Base-by-base conservation (phyloP, 2,888 invertebrate genomes). In the Sceliomorpha sp. region DNA sequence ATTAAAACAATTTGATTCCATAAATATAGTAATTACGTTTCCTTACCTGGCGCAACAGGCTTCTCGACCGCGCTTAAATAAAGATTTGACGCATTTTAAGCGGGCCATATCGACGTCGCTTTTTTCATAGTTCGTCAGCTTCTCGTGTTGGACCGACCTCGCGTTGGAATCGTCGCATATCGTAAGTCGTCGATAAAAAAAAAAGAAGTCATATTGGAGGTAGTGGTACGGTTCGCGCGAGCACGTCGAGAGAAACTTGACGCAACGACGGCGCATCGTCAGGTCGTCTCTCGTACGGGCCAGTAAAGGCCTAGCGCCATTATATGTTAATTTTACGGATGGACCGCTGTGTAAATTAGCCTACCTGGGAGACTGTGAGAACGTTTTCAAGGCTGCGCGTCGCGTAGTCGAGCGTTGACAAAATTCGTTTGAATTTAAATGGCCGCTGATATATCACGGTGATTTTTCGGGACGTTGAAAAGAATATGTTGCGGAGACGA, bases 251-350 rank as follows among this genome's bases (percentile, higher is more conserved):
- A 37, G 51, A 51, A 58, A 58, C 36, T 66, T 66, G 64, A 50
- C 24, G 48, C 58, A 50, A 73, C 48, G 56, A 53, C 20, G 20
- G 3, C 20, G 5, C 20, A n/a, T 20, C 20, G 20, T 20, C n/a
- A 5, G 20, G 20, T 20, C 20, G n/a, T n/a, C n/a, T n/a, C 60
- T 68, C 55, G 37, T 40, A 63, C 66, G 48, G 55, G 32, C 37
- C 48, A 32, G 50, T 70, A 66, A 66, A 72, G 70, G 74, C 66
- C 70, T 75, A 74, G 73, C 73, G 77, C 75, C 77, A 77, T 82
- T 82, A 78, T 82, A 81, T 82, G 80, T 75, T 80, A 80, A 81
- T 80, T 77, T 77, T 71, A 76, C 75, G 76, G 76, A 79, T 76
- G 74, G 70, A 56, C 70, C 72, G 63, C 71, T 72, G 73, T 70